These are phyloP conservation scores for Ceyx cyanopectus DNA, from an alignment of 2,113 vertebrate genomes.

Conservation along the genomic window DNA sequence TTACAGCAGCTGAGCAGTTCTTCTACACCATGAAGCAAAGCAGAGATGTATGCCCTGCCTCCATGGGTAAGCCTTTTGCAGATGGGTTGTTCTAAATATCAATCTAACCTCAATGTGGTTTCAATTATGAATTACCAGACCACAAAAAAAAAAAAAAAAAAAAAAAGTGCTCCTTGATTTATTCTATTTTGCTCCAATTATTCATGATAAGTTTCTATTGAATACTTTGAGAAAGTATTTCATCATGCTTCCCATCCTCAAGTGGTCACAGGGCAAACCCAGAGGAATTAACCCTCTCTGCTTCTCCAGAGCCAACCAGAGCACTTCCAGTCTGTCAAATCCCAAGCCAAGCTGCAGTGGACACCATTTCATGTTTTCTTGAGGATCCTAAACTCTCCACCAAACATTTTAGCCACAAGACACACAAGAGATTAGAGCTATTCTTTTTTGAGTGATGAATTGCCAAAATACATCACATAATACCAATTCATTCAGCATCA, in stretches of 20 bases:
- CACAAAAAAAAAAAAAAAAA: constrained; percentile 69
- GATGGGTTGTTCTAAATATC: constrained; percentile 67
- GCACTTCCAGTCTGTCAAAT: neutral
- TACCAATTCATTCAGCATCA: neutral
- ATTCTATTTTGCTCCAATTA: constrained; percentile 90
- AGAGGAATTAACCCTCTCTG: constrained; percentile 77
- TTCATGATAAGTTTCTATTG: constrained; percentile 85
- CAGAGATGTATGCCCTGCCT: constrained; percentile 3
- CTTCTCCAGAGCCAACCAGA: neutral
- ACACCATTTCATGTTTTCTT: neutral
- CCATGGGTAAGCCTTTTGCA: constrained; percentile 44
- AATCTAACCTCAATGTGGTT: constrained; percentile 87
- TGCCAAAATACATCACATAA: neutral
- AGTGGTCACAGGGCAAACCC: constrained; percentile 83
- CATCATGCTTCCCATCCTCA: constrained; percentile 84
- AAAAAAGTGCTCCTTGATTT: constrained; percentile 83
- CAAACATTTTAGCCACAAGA: neutral
- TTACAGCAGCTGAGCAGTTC: neutral
- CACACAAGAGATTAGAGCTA: neutral
- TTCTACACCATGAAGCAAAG: neutral
- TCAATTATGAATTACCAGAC: constrained; percentile 90
- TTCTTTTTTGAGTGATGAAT: neutral
- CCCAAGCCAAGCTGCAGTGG: neutral
- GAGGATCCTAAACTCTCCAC: neutral
- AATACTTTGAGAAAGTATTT: constrained; percentile 89